phyloP scores from a whole-genome alignment of 2,113 vertebrate species.

The Dromiciops gliroides region DNA sequence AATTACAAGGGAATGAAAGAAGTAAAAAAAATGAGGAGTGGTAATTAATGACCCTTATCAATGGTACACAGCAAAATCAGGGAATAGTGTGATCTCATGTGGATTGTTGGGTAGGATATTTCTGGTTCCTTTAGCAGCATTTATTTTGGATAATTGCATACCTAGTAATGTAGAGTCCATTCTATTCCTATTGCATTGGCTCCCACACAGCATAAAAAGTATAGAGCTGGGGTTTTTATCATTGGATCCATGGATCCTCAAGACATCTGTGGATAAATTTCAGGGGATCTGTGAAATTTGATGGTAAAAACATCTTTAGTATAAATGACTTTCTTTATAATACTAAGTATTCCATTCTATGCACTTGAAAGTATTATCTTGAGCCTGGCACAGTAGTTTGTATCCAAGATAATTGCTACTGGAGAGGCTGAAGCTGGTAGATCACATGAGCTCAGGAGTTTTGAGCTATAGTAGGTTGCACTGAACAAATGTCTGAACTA shows the following conservation, averaged over 20 bases:
- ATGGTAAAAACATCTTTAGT: not conserved
- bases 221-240: not conserved
- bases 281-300: not conserved
- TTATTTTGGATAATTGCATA: constrained; percentile 69
- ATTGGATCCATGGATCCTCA: not conserved
- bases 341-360: not conserved
- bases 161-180: constrained; percentile 22
- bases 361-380: not conserved
- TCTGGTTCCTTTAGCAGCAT: constrained; percentile 38
- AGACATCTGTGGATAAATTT: not conserved
- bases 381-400: not conserved
- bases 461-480: too few relatives aligned
- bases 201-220: not conserved
- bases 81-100: constrained; percentile 20
- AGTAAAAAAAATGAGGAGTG: not conserved
- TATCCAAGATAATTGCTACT: not conserved
- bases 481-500: not conserved
- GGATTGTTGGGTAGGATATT: constrained; percentile 29
- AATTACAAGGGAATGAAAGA: constrained; percentile 17
- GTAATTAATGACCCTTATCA: constrained; percentile 40
- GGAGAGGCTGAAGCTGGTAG: not conserved
- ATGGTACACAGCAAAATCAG: not conserved
- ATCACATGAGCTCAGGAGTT: not conserved
- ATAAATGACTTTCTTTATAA: not conserved
- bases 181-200: constrained; percentile 11